Conservation (phyloP, 2,113 vertebrate species). For the Phrynosoma blainvillii region DNA sequence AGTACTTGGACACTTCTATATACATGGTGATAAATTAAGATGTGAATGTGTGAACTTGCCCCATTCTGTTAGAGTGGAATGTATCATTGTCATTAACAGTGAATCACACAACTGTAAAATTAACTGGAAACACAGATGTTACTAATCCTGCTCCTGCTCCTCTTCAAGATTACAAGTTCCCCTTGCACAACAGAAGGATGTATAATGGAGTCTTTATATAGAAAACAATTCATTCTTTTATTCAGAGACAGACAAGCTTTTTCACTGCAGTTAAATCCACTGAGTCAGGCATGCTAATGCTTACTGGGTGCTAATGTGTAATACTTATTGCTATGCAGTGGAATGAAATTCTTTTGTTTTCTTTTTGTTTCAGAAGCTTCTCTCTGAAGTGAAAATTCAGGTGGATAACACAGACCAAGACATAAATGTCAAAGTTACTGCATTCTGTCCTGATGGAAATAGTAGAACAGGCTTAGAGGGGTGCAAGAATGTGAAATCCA, state of each 20-base stretch:
- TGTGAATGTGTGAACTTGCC: background rate
- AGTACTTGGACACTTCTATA: background rate
- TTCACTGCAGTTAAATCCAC: constrained; percentile 53
- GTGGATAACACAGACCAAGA: constrained; percentile 88
- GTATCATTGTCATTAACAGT: constrained; percentile 41
- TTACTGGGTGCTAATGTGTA: constrained; percentile 45
- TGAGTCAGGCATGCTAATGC: constrained; percentile 45
- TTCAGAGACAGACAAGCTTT: constrained; percentile 51
- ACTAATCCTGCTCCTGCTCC: constrained; percentile 50
- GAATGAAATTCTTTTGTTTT: constrained; percentile 60
- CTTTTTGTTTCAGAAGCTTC: constrained; percentile 82
- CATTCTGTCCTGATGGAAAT: constrained; percentile 90
- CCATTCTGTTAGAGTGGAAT: constrained; percentile 38
- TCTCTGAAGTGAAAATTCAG: constrained; percentile 92
- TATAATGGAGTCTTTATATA: constrained; percentile 52
- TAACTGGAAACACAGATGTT: constrained; percentile 56
- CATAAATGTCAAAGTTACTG: constrained; percentile 86
- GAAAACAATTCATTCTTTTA: constrained; percentile 65
- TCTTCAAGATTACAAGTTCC: constrained; percentile 55
- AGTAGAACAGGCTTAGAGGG: constrained; percentile 78
- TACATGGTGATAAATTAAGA: background rate
- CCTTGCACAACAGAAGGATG: constrained; percentile 59
- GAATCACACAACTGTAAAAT: constrained; percentile 40
- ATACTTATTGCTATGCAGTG: constrained; percentile 30
- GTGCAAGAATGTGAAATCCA: constrained; percentile 87